phyloP scores from a whole-genome alignment of 2,113 vertebrate species.

The Australoheros scitulus region DNA sequence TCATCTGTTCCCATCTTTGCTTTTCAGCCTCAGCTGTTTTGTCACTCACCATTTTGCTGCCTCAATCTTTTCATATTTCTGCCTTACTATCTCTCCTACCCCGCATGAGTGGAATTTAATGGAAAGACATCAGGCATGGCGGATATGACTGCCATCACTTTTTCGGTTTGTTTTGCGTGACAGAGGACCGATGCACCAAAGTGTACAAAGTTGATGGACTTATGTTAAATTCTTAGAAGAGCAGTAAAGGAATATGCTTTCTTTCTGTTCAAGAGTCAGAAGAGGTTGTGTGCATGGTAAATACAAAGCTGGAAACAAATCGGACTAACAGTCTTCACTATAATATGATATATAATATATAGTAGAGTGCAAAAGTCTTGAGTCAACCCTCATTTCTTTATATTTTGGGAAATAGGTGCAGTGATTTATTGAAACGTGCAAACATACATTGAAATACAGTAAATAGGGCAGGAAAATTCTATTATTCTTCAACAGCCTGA shows the following conservation, averaged over 20 bases:
- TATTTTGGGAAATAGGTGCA: too few relatives aligned
- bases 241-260: background rate
- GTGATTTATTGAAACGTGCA: too few relatives aligned
- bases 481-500: too few relatives aligned
- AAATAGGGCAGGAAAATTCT: too few relatives aligned
- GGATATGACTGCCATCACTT: background rate
- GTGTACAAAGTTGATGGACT: background rate
- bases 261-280: background rate
- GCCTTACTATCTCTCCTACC: background rate
- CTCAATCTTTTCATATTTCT: background rate
- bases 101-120: constrained; percentile 12
- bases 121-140: constrained; percentile 13
- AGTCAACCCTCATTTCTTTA: background rate
- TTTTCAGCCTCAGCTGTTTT: constrained; percentile 32
- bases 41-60: background rate
- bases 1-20: constrained; percentile 18
- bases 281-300: background rate
- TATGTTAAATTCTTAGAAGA: background rate
- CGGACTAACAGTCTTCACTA: background rate
- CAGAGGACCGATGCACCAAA: background rate
- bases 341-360: background rate
- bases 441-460: too few relatives aligned
- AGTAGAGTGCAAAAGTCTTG: background rate
- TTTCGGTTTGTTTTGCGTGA: background rate
- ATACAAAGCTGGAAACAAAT: background rate